Evolutionary conservation across 2,888 invertebrate species (phyloP).

Genomic region (Athrips mouffetella): DNA sequence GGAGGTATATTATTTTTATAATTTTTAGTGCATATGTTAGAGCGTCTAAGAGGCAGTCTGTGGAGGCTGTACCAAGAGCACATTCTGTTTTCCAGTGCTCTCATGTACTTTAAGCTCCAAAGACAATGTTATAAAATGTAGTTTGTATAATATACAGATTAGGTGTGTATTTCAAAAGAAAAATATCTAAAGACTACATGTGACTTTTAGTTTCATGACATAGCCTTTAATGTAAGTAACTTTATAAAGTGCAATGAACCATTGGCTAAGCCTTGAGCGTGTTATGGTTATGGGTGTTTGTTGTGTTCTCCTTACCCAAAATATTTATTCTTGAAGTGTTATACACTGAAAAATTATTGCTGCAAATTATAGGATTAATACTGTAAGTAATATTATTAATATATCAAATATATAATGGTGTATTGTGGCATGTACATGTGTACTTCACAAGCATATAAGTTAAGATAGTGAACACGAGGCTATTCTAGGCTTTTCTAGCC

Average conservation of each 20-base stretch:
- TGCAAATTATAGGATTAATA: slow-evolving; percentile 49
- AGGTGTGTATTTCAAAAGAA: slow-evolving; percentile 40
- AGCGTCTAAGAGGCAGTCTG: slow-evolving; percentile 44
- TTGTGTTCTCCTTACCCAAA: slow-evolving; percentile 54
- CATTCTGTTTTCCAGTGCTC: slow-evolving; percentile 47
- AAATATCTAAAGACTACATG: slow-evolving; percentile 45
- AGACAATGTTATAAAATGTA: slow-evolving; percentile 39
- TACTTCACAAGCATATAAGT: slow-evolving; percentile 30
- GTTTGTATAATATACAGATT: slow-evolving; percentile 32
- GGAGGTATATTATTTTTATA: slow-evolving; percentile 71
- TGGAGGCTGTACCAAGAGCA: slow-evolving; percentile 44
- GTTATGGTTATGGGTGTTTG: slow-evolving; percentile 57
- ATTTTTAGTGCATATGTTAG: slow-evolving; percentile 53
- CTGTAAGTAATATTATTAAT: slow-evolving; percentile 19
- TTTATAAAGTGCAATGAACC: slow-evolving; percentile 67
- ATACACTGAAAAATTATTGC: slow-evolving; percentile 58
- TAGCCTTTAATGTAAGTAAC: slow-evolving; percentile 43
- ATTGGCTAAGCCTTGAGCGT: slow-evolving; percentile 68
- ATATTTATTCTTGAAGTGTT: slow-evolving; percentile 63
- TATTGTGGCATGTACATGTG: slow-evolving; percentile 34
- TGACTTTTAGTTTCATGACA: slow-evolving; percentile 42
- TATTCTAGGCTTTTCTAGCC: slow-evolving; percentile 44
- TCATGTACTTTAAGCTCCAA: slow-evolving; percentile 52
- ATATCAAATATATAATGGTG: slow-evolving; percentile 30
- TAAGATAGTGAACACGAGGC: slow-evolving; percentile 46